phyloP scores from a whole-genome alignment of 2,113 vertebrate genomes.

The Silurus meridionalis region DNA sequence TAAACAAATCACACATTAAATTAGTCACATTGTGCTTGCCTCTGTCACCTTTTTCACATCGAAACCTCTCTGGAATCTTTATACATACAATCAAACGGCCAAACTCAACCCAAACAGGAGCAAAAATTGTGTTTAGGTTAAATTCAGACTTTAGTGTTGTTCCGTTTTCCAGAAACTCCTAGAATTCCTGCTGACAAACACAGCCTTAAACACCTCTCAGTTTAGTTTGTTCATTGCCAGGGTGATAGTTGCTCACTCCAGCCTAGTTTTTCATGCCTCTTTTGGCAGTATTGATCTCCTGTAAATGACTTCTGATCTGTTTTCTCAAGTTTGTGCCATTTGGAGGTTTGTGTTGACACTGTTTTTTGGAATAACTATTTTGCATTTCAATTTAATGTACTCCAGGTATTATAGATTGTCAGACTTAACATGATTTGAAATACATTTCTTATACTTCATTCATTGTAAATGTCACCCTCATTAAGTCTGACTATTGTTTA shows the following conservation, averaged over 20 bases:
- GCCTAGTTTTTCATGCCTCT: background rate
- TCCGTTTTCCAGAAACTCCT: background rate
- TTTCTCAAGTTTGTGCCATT: background rate
- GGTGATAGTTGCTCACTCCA: background rate
- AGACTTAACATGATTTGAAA: background rate
- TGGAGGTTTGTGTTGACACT: background rate
- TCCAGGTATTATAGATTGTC: background rate
- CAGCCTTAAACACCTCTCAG: background rate
- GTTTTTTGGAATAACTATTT: background rate
- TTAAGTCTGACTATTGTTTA: background rate
- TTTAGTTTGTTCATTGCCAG: background rate
- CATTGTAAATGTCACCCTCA: background rate
- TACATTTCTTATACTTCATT: background rate
- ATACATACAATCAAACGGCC: background rate
- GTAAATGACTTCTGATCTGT: background rate
- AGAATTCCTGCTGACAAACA: background rate
- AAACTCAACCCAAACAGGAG: background rate
- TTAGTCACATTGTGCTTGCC: background rate
- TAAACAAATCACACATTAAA: constrained; percentile 31
- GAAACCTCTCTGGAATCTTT: background rate
- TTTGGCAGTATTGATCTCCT: background rate
- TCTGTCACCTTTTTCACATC: background rate
- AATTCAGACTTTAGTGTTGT: background rate
- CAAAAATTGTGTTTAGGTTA: background rate
- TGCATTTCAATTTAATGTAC: background rate